phyloP scores from a whole-genome alignment of 2,888 invertebrate genomes.

The Neocrepidodera transversa region DNA sequence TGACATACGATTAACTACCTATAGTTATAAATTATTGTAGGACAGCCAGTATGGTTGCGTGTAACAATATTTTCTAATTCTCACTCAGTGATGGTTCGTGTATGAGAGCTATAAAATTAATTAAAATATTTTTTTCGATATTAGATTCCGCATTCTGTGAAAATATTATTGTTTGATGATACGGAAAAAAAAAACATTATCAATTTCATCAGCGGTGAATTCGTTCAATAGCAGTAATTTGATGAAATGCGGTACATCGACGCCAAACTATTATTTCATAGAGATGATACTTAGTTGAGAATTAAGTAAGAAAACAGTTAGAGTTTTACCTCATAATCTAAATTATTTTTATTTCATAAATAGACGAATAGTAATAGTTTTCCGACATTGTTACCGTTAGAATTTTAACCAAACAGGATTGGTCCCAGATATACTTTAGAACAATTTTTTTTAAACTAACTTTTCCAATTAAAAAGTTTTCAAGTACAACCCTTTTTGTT shows the following conservation, averaged over 20 bases:
- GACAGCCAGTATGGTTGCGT: not conserved
- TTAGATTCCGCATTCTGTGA: constrained; percentile 15
- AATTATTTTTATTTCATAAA: constrained; percentile 9
- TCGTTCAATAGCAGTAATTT: constrained; percentile 22
- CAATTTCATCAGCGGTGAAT: not conserved
- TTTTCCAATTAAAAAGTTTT: too few relatives aligned
- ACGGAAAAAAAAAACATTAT: constrained; percentile 7
- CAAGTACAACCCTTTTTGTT: too few relatives aligned
- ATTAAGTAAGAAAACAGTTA: constrained; percentile 16
- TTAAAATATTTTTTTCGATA: constrained; percentile 3
- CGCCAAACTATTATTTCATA: constrained; percentile 11
- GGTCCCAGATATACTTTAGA: too few relatives aligned
- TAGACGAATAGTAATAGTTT: constrained; percentile 9
- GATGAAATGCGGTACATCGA: constrained; percentile 2
- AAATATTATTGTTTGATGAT: constrained; percentile 15
- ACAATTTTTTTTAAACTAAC: too few relatives aligned
- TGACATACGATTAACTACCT: too few relatives aligned
- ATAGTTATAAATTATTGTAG: too few relatives aligned
- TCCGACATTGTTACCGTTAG: constrained; percentile 14
- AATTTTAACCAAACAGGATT: constrained; percentile 8
- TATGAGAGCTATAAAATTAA: constrained; percentile 5
- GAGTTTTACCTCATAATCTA: constrained; percentile 10
- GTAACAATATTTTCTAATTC: not conserved
- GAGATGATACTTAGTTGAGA: constrained; percentile 1
- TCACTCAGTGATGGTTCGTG: not conserved